These are phyloP conservation scores for Oeneis ivallda DNA, from an alignment of 2,888 invertebrate species.

Conservation along the genomic window DNA sequence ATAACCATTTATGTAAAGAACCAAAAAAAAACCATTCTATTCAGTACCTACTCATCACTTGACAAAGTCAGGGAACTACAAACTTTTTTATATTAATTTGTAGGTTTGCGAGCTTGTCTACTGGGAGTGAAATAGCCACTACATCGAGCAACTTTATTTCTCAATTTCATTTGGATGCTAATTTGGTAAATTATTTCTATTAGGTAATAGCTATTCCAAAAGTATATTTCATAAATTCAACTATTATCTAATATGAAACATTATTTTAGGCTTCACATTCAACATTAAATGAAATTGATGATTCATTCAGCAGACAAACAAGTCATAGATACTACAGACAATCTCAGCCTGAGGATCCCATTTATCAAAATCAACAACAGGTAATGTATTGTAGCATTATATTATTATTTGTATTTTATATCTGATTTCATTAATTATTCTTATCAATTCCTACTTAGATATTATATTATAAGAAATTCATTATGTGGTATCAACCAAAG, in stretches of 20 bases:
- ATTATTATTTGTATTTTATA: too few relatives aligned
- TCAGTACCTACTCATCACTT: too few relatives aligned
- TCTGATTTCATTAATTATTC: background rate
- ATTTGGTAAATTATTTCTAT: slow-evolving; percentile 63
- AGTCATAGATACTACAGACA: slow-evolving; percentile 73
- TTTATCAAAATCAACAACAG: slow-evolving; percentile 79
- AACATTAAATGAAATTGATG: slow-evolving; percentile 74
- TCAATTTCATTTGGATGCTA: slow-evolving; percentile 69
- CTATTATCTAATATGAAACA: slow-evolving; percentile 7
- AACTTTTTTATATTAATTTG: background rate
- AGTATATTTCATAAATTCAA: background rate
- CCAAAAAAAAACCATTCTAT: too few relatives aligned
- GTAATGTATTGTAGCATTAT: slow-evolving; percentile 42
- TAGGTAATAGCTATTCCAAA: background rate
- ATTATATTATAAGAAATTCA: too few relatives aligned
- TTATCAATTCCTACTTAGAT: too few relatives aligned
- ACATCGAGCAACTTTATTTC: slow-evolving; percentile 70
- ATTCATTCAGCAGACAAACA: slow-evolving; percentile 74
- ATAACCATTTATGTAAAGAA: too few relatives aligned
- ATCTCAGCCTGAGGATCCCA: slow-evolving; percentile 69
- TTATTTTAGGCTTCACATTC: slow-evolving; percentile 67
- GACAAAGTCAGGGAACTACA: too few relatives aligned
- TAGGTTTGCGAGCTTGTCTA: slow-evolving; percentile 87
- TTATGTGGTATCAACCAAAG: too few relatives aligned
- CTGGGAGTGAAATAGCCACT: slow-evolving; percentile 73